Evolutionary conservation across 2,888 invertebrate species (phyloP), one percentile per base, ranked within the genome.

Genomic region (Girardia tigrina): DNA sequence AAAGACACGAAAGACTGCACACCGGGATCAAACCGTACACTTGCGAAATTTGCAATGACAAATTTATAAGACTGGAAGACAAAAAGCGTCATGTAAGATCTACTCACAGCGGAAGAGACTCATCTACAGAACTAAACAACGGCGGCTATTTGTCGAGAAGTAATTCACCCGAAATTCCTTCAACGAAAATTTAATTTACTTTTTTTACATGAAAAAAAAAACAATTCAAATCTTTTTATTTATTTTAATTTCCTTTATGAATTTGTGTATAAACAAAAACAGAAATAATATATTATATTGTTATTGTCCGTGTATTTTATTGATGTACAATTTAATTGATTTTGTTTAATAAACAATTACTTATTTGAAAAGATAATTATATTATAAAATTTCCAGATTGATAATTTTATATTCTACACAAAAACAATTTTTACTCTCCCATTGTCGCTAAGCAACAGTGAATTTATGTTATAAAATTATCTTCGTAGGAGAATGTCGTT

Each of bases 11-110:
- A 28, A 56, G 77, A 1, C 28, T 77, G 12, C 77, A 77, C 70
- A 77, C 77, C 2, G 77, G 77, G 20, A 70, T 77, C n/a, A 77
- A 77, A 29, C 77, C 77, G 26, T 77, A 77, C 71, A 26, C n/a
- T 14, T 77, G 77, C 42, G 26, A 28, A 20, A 26, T 77, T 14
- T 77, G 77, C 28, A 28, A 72, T 8, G 77, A 77, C 26, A 76
- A 72, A 71, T 77, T 77, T 27, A 77, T 77, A 26, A 77, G 77
- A n/a, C 77, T 77, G 1, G 77, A 77, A 56, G 77, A 77, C 76
- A 77, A 77, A 56, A 77, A 77, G 69, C 77, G 77, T 4, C 77
- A 77, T 42, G 71, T 77, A 14, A 77, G 77, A 28, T 27, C 28
- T 16, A 72, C 26, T 27, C 72, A 72, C 28, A 36, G 36, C 36